Percentiles rank a stretch among this genome's conserved stretches.
phyloP scores from a whole-genome alignment of 2,888 invertebrate genomes.

The Halocaridina rubra region DNA sequence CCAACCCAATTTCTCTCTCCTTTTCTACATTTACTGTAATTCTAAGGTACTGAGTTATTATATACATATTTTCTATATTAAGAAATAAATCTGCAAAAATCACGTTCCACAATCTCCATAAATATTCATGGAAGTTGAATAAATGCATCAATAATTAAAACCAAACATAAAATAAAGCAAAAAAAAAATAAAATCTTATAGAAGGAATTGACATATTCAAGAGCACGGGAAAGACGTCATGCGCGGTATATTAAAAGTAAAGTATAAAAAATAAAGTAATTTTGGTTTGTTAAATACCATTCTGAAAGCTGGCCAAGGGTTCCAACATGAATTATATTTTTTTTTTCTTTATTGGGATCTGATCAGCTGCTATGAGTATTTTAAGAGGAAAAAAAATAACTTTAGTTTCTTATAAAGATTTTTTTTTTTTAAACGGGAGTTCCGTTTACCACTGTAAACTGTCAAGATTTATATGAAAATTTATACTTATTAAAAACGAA shows the following conservation, averaged over 20 bases:
- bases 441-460: neutral
- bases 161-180: conserved; percentile 1
- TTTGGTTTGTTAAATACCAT: conserved; percentile 53
- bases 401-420: too few relatives aligned
- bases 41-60: neutral
- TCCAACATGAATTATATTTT: conserved; percentile 50
- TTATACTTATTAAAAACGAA: too few relatives aligned
- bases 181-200: too few relatives aligned
- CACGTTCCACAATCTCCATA: too few relatives aligned
- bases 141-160: conserved; percentile 2
- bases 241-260: conserved; percentile 52
- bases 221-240: conserved; percentile 55
- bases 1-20: neutral
- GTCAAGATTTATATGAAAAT: too few relatives aligned
- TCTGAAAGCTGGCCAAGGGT: conserved; percentile 57
- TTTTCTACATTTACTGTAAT: neutral
- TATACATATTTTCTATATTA: conserved; percentile 31
- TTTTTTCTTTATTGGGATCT: conserved; percentile 32
- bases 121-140: too few relatives aligned
- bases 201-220: too few relatives aligned
- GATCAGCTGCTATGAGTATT: conserved; percentile 35
- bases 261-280: neutral
- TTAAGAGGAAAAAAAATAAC: neutral
- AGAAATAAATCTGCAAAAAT: too few relatives aligned
- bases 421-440: neutral